phyloP scores from a whole-genome alignment of 2,888 invertebrate species.

The Apocheima hispidaria region DNA sequence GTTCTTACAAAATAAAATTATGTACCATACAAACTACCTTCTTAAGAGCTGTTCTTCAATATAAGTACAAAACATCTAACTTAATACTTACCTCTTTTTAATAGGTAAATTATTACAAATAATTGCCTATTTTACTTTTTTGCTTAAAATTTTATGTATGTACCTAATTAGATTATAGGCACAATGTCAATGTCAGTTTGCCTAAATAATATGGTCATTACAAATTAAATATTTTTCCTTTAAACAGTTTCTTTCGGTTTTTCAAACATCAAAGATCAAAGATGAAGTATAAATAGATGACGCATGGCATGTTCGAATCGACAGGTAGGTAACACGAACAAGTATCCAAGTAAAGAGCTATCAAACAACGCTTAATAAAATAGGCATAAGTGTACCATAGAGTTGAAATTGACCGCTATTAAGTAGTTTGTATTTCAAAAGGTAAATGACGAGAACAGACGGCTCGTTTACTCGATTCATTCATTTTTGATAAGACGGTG shows the following conservation, averaged over 20 bases:
- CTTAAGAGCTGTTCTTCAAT: too few relatives aligned
- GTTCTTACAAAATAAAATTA: too few relatives aligned
- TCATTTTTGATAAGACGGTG: slow-evolving; percentile 59
- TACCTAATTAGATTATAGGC: too few relatives aligned
- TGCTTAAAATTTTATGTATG: too few relatives aligned
- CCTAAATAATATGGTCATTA: too few relatives aligned
- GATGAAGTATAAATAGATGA: not conserved
- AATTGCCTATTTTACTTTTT: too few relatives aligned
- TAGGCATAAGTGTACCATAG: slow-evolving; percentile 41
- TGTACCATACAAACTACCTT: too few relatives aligned
- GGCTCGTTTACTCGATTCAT: slow-evolving; percentile 54
- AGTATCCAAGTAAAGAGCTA: slow-evolving; percentile 25
- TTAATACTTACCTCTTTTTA: too few relatives aligned
- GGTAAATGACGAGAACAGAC: slow-evolving; percentile 50
- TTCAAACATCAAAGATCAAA: not conserved
- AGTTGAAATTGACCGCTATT: slow-evolving; percentile 53
- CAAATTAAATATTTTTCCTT: not conserved
- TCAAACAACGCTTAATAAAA: slow-evolving; percentile 49
- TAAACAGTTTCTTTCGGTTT: not conserved
- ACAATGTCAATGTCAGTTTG: too few relatives aligned
- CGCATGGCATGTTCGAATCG: not conserved
- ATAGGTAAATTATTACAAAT: too few relatives aligned
- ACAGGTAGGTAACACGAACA: not conserved
- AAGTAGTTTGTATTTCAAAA: slow-evolving; percentile 52
- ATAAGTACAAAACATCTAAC: too few relatives aligned